Conservation (phyloP, 2,113 vertebrate species). For the Pimephales promelas region DNA sequence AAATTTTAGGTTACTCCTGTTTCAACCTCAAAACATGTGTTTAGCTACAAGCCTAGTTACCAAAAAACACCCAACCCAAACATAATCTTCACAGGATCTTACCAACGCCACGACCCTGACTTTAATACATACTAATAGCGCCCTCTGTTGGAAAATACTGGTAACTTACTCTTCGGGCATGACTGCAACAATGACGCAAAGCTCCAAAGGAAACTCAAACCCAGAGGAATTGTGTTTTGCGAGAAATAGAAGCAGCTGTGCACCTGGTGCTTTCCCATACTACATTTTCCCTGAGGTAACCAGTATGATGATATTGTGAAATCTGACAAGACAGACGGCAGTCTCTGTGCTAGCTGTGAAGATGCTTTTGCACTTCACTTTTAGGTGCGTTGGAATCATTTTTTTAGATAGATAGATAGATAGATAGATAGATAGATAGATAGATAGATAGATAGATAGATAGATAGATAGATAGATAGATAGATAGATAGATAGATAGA, state of each 20-base stretch:
- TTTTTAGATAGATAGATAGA: no score
- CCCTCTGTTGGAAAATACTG: constrained; percentile 8
- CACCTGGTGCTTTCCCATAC: constrained; percentile 1
- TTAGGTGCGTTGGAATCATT: neutral
- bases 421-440: no score
- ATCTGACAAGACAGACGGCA: neutral
- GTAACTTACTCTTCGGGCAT: neutral
- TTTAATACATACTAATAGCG: neutral
- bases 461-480: no score
- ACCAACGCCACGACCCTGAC: neutral
- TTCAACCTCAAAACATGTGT: constrained; percentile 1
- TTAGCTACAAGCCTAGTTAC: neutral
- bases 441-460: no score
- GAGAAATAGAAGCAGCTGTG: constrained; percentile 34
- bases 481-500: no score
- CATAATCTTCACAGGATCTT: no score
- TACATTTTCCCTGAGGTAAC: neutral
- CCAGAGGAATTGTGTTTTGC: neutral
- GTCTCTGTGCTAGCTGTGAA: neutral
- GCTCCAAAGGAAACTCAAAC: neutral
- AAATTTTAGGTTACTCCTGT: neutral
- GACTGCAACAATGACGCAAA: constrained; percentile 10
- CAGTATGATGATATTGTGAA: neutral
- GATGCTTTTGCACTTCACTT: neutral
- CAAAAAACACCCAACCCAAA: neutral